phyloP scores from a whole-genome alignment of 2,797 vertebrate species.

The Peromyscus nudipes region DNA sequence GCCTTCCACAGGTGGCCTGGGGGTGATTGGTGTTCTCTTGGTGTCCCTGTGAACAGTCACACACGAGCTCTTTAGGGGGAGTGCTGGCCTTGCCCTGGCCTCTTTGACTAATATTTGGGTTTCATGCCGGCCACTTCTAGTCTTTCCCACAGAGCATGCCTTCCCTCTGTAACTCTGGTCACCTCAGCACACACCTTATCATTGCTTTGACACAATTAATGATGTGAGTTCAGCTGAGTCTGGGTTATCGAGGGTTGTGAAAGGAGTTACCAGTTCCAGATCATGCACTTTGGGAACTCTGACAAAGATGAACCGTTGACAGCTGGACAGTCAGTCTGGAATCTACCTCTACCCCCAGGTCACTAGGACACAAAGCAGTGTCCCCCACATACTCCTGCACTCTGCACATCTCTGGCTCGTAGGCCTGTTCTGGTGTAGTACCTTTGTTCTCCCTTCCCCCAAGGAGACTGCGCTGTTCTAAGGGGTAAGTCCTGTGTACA shows the following conservation, averaged over 20 bases:
- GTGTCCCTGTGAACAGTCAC: background rate
- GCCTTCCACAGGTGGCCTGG: background rate
- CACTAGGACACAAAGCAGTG: background rate
- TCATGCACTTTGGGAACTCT: background rate
- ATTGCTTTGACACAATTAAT: background rate
- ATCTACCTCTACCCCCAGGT: too few species aligned
- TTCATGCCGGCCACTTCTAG: background rate
- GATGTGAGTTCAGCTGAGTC: background rate
- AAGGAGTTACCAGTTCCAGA: background rate
- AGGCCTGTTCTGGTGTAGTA: background rate
- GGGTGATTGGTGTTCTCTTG: too few species aligned
- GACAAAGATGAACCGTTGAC: background rate
- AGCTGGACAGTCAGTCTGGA: background rate
- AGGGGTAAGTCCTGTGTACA: background rate
- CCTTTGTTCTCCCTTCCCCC: background rate
- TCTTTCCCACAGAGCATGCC: background rate
- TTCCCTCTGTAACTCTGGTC: background rate
- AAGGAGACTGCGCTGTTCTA: background rate
- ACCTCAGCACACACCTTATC: background rate
- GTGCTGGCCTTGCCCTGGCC: background rate
- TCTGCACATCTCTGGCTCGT: fast-evolving
- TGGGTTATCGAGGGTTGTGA: background rate
- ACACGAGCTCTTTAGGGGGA: background rate
- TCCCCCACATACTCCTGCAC: background rate
- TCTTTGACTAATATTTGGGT: background rate